Evolutionary conservation across 2,113 vertebrate genomes (phyloP).

Genomic region (Puffinus mauretanicus): DNA sequence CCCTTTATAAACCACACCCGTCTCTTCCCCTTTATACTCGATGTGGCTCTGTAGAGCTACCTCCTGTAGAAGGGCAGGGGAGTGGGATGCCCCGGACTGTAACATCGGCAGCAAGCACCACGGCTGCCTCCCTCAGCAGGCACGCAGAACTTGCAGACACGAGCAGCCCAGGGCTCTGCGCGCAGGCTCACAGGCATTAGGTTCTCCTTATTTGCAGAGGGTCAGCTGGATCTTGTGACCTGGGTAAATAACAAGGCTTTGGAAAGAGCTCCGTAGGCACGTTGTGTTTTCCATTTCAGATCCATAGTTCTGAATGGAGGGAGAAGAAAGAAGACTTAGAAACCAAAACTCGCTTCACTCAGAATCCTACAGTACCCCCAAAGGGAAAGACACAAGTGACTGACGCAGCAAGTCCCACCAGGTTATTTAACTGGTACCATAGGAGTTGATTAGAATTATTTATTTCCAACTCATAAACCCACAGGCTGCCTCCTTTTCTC

Average conservation of each 20-base stretch:
- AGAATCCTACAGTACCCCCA: not conserved
- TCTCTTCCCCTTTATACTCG: not conserved
- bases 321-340: not conserved
- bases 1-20: not conserved
- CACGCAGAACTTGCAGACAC: rapidly evolving
- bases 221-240: not conserved
- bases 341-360: not conserved
- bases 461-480: not conserved
- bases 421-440: not conserved
- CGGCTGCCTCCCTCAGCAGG: not conserved
- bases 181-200: not conserved
- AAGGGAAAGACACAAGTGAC: not conserved
- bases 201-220: not conserved
- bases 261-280: not conserved
- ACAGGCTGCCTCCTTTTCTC: not conserved
- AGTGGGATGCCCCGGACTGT: rapidly evolving
- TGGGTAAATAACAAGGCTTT: not conserved
- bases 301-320: not conserved
- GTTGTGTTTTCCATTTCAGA: not conserved
- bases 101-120: not conserved
- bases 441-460: not conserved
- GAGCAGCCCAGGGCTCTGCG: not conserved
- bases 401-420: not conserved
- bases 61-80: not conserved
- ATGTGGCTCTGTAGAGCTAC: not conserved